Evolutionary conservation across 2,797 vertebrate genomes (phyloP), one percentile per base, ranked within the genome.

Genomic region (Tragelaphus oryx): DNA sequence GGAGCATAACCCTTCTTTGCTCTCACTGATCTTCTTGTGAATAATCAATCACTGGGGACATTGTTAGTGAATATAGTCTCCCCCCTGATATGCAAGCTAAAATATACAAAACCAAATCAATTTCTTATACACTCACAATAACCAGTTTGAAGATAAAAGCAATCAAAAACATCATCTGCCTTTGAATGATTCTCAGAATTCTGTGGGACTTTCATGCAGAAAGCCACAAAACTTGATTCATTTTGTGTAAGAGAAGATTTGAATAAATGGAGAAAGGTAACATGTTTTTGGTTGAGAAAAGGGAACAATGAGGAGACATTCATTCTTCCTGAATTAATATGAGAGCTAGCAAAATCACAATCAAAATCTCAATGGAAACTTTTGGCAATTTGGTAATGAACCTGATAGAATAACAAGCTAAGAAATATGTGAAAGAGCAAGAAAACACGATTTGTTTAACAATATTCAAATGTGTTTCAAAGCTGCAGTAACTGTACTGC

Each of bases 331-430:
- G 59, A 96, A 76, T 93, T 91, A 93, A 95, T 87, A 92, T 0
- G 18, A 71, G 44, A 81, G 55, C 55, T 94, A 90, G 71, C 80
- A 94, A 81, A 89, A 74, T 30, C 50, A 9, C 24, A 74, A 87
- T 81, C 28, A 76, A 81, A 91, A 62, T 84, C 68, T 93, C 50
- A 85, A 8, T 57, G 93, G 96, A 97, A 96, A 94, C 52, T 81
- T 85, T 91, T 54, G 52, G 57, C 87, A 76, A 94, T 94, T 94
- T 55, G 59, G 87, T 28, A 78, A 41, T 81, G 81, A 68, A 89
- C 41, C 76, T 75, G 30, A 79, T 91, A 97, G 94, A 75, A 81
- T 50, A 93, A 85, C 55, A 96, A 97, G 78, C 89, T 50, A 62
- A 65, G 59, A 94, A 12, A 84, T 84, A 84, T 91, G n/a, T 95